A percentile compares a stretch with the other conserved stretches of the same genome.
These are phyloP conservation scores for Nasonia oneida DNA, from an alignment of 2,888 invertebrate species.

Conservation along the genomic window DNA sequence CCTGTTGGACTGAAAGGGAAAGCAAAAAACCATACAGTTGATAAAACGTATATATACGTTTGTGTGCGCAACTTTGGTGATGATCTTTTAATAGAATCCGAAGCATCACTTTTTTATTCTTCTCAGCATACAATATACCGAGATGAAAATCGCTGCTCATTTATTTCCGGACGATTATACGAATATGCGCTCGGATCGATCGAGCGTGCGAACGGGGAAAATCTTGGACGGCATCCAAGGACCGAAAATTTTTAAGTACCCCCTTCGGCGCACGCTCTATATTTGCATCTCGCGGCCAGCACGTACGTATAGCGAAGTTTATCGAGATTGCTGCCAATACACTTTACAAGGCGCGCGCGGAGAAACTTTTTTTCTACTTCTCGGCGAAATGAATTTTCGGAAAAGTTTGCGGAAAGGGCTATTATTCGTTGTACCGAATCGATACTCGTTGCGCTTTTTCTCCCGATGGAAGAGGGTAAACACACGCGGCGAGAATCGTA, in stretches of 20 bases:
- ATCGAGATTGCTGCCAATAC: conserved; percentile 52
- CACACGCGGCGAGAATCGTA: no score
- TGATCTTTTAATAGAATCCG: no score
- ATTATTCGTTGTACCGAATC: no score
- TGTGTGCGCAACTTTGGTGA: background rate
- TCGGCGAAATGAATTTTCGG: conserved; percentile 25
- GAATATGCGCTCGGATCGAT: conserved; percentile 42
- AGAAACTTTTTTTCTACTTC: conserved; percentile 25
- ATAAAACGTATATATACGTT: no score
- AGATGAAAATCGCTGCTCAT: conserved; percentile 22
- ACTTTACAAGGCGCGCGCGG: background rate
- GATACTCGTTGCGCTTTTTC: no score
- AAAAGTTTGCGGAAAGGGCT: no score
- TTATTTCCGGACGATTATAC: conserved; percentile 52
- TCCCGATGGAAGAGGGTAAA: no score
- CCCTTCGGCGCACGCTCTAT: background rate
- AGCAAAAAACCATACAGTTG: background rate
- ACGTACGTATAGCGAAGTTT: conserved; percentile 21
- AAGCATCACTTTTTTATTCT: no score
- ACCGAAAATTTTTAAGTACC: conserved; percentile 48
- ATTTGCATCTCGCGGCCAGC: conserved; percentile 23
- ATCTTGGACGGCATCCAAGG: conserved; percentile 53
- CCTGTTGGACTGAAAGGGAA: conserved; percentile 68
- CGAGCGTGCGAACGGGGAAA: conserved; percentile 2
- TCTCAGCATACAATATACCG: no score